Percentiles rank a stretch among this genome's conserved stretches.
phyloP scores from a whole-genome alignment of 1,140 invertebrate genomes.

The Paracyclopina nana region DNA sequence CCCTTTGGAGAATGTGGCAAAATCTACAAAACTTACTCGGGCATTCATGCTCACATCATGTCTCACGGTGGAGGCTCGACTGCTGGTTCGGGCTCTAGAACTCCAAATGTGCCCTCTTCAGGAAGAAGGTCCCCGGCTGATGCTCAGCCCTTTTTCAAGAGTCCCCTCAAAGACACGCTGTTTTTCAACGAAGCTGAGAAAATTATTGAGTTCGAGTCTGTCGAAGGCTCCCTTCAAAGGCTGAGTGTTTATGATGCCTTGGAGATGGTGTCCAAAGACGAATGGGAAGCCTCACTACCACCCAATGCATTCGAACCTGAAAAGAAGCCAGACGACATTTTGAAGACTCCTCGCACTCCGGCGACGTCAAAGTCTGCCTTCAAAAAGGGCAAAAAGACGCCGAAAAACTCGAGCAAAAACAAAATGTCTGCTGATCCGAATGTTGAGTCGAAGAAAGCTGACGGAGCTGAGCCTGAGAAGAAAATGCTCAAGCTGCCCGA shows the following conservation, averaged over 20 bases:
- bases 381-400: not conserved
- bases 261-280: slow-evolving; percentile 21
- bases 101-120: too few species aligned
- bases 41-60: slow-evolving; percentile 53
- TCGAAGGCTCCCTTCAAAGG: slow-evolving; percentile 39
- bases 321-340: too few species aligned
- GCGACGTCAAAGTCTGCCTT: not conserved
- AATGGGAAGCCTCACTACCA: slow-evolving; percentile 22
- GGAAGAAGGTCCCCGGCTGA: slow-evolving; percentile 18
- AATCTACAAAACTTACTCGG: slow-evolving; percentile 61
- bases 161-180: slow-evolving; percentile 28
- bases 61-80: slow-evolving; percentile 17
- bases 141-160: slow-evolving; percentile 19
- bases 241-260: slow-evolving; percentile 32
- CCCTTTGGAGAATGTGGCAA: slow-evolving; percentile 59
- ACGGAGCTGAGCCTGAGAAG: slow-evolving; percentile 14
- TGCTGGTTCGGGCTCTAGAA: slow-evolving; percentile 19
- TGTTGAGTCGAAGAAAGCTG: not conserved
- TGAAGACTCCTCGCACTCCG: not conserved
- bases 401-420: too few species aligned
- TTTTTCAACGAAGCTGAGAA: slow-evolving; percentile 57
- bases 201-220: slow-evolving; percentile 60
- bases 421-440: not conserved
- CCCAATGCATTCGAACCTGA: too few species aligned
- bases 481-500: slow-evolving; percentile 40